Evolutionary conservation across 2,113 vertebrate genomes (phyloP).

Genomic region (Athene cunicularia): DNA sequence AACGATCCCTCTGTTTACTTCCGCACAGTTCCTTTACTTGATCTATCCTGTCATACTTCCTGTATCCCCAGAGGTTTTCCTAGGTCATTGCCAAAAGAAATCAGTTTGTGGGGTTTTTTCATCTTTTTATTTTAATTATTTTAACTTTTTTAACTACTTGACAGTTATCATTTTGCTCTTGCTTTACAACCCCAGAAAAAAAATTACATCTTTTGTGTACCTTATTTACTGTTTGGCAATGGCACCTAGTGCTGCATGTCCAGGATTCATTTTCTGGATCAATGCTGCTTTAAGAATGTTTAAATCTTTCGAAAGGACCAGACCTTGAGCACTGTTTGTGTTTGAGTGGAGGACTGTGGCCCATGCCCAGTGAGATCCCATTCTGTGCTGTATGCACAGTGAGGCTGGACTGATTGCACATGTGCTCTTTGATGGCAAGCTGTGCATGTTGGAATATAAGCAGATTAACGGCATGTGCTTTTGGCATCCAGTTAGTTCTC

Average conservation of each 20-base stretch:
- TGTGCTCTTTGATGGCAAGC: background rate
- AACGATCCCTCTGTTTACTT: background rate
- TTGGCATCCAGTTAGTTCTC: background rate
- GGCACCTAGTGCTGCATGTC: fast-evolving
- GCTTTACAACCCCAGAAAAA: background rate
- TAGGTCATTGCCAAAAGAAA: background rate
- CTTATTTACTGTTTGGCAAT: background rate
- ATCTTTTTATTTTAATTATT: background rate
- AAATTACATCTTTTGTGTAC: background rate
- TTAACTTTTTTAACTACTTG: background rate
- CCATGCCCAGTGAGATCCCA: background rate
- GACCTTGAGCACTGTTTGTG: background rate
- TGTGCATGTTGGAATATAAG: background rate
- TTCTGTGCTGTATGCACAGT: background rate
- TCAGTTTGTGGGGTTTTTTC: fast-evolving
- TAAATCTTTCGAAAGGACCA: background rate
- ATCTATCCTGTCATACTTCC: background rate
- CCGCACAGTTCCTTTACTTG: background rate
- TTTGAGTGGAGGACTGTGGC: background rate
- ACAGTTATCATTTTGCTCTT: background rate
- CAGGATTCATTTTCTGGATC: background rate
- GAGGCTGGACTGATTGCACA: background rate
- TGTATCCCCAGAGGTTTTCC: background rate
- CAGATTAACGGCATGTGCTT: background rate
- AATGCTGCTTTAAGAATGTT: background rate